A percentile compares a stretch with the other conserved stretches of the same genome.
Evolutionary conservation across 2,797 vertebrate genomes (phyloP).

Genomic region (Avahi laniger): DNA sequence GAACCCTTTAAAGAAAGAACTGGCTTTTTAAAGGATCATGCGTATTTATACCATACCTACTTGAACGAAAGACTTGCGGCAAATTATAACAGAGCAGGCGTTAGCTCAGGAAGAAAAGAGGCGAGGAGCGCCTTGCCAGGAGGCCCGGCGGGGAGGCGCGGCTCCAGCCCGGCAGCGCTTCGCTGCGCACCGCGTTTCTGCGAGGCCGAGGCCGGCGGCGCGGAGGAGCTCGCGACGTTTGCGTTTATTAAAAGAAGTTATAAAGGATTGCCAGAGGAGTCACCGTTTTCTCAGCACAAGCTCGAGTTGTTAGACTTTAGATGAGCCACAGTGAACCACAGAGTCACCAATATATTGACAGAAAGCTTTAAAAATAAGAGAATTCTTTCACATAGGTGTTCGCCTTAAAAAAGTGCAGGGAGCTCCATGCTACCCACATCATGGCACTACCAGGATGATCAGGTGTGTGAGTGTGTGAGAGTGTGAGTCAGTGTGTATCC

Average conservation of each 20-base stretch:
- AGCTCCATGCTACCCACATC: accelerated
- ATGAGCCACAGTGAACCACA: neutral
- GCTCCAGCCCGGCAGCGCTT: no score
- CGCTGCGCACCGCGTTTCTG: neutral
- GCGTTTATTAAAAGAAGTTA: neutral
- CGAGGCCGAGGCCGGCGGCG: neutral
- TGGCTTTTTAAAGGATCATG: neutral
- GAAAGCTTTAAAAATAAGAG: neutral
- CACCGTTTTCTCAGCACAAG: neutral
- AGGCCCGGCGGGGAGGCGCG: no score
- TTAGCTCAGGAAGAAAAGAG: neutral
- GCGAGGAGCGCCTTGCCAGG: neutral
- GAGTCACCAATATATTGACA: neutral
- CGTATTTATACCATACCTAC: neutral
- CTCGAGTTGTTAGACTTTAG: neutral
- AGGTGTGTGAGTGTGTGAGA: accelerated
- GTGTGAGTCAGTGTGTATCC: neutral
- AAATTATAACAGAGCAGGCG: neutral
- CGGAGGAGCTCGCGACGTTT: accelerated
- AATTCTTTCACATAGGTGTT: neutral
- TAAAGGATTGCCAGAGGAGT: neutral
- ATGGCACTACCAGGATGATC: no score
- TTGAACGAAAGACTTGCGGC: neutral
- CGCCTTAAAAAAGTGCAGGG: neutral
- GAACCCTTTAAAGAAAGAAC: neutral